Conservation (phyloP, 2,888 invertebrate genomes). For the Drosophila macrospina region DNA sequence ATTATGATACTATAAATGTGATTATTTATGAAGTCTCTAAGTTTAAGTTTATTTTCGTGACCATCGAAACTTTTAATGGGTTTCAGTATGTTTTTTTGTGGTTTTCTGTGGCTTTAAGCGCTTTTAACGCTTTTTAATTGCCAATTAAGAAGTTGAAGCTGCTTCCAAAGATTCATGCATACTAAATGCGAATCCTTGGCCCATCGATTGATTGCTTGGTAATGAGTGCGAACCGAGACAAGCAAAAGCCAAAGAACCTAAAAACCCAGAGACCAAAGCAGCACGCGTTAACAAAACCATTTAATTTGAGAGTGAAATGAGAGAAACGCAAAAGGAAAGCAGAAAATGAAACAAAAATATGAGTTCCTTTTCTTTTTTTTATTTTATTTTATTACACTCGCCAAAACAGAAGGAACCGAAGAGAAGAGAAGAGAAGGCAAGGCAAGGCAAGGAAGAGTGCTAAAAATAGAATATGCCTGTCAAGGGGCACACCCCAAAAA, state of each 20-base stretch:
- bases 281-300: constrained; percentile 76
- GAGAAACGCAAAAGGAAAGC: constrained; percentile 1
- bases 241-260: constrained; percentile 23
- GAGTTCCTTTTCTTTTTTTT: no score
- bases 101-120: constrained; percentile 17
- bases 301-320: constrained; percentile 74
- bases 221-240: constrained; percentile 21
- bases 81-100: constrained; percentile 28
- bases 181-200: constrained; percentile 28
- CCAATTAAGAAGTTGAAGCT: constrained; percentile 66
- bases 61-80: constrained; percentile 46
- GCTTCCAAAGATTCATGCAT: constrained; percentile 43
- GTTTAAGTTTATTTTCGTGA: constrained; percentile 22
- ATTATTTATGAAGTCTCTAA: constrained; percentile 12
- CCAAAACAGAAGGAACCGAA: not conserved
- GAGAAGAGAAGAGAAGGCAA: constrained; percentile 7
- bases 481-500: constrained; percentile 76
- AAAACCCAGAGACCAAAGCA: constrained; percentile 29
- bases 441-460: constrained; percentile 46
- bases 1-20: constrained; percentile 7
- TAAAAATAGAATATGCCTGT: constrained; percentile 78
- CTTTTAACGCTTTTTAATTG: constrained; percentile 69
- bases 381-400: constrained; percentile 69
- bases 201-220: constrained; percentile 63
- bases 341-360: constrained; percentile 62